Evolutionary conservation across 2,888 invertebrate species (phyloP), one percentile per base, ranked within the genome.

Genomic region (Keiferia lycopersicella): DNA sequence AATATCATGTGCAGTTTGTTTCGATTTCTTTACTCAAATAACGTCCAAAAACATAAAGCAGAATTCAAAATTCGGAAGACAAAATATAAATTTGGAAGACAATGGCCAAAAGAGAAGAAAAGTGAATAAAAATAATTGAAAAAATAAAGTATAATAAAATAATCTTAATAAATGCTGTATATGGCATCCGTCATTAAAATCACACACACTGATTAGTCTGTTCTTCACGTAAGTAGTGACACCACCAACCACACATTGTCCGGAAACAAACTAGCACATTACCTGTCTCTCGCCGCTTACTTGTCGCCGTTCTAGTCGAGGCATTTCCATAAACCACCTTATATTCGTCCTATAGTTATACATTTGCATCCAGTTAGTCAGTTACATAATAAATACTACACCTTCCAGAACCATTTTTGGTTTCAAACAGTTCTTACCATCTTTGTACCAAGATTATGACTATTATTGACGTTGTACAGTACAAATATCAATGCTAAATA

Each of bases 1-100:
- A 65, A 71, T 34, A 72, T 70, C 76, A 78, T 80, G 85, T 84
- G 86, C 87, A 82, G 83, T 84, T 82, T 85, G 82, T 83, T 80
- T 79, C 80, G 63, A 65, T 50, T 67, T 69, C 67, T 68, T 61
- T 71, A 71, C 71, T 69, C 57, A 71, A 60, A 61, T 56, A 22
- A 64, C 61, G 30, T 51, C 48, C 53, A 51, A 34, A 56, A 61
- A 56, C 22, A 53, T 11, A 12, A 22, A 50, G 12, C 50, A 45
- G 45, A 45, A 45, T 45, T n/a, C 16, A 11, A 26, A 62, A 50
- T 69, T 72, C 71, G 79, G 80, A 82, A 81, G 80, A 83, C 79
- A 62, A 73, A 79, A 73, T 65, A 10, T 62, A 59, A 67, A 77
- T 81, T 84, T 85, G 86, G 87, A 87, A 87, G 86, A 86, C 86